A percentile compares a stretch with the other conserved stretches of the same genome.
Evolutionary conservation across 35 echinoderm and acorn worm species (phyloP).

Genomic region (Lytechinus variegatus): DNA sequence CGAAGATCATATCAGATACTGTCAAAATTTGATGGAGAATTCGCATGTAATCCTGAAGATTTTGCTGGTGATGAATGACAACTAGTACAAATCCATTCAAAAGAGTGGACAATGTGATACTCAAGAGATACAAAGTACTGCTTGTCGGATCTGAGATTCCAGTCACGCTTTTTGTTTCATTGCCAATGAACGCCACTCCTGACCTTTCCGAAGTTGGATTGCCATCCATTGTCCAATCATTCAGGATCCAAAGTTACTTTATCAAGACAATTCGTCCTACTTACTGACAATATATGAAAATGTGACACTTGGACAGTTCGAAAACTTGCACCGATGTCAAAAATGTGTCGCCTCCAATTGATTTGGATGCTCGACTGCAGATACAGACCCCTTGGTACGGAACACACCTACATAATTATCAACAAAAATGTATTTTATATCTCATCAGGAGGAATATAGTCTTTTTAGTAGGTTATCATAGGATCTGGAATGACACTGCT

Average conservation of each 20-base stretch:
- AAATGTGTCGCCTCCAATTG: no score
- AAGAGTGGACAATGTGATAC: not conserved
- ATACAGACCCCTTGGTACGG: no score
- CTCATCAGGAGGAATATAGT: no score
- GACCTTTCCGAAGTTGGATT: not conserved
- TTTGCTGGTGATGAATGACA: constrained; percentile 10
- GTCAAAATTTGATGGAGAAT: constrained; percentile 7
- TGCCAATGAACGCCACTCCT: not conserved
- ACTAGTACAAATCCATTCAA: not conserved
- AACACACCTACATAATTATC: no score
- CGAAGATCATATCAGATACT: not conserved
- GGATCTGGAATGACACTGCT: no score
- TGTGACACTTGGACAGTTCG: no score
- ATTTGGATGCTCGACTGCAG: no score
- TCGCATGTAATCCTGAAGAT: constrained; percentile 20
- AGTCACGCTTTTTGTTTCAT: not conserved
- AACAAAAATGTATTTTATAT: no score
- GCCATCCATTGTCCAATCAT: not conserved
- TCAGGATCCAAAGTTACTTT: not conserved
- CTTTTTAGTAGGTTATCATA: no score
- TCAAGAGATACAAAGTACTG: not conserved
- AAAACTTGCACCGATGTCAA: no score
- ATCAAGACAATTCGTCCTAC: no score
- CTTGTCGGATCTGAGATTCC: not conserved
- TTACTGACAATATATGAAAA: no score